Base-by-base conservation (phyloP, 2,888 invertebrate species). In the Leucozona laternaria region DNA sequence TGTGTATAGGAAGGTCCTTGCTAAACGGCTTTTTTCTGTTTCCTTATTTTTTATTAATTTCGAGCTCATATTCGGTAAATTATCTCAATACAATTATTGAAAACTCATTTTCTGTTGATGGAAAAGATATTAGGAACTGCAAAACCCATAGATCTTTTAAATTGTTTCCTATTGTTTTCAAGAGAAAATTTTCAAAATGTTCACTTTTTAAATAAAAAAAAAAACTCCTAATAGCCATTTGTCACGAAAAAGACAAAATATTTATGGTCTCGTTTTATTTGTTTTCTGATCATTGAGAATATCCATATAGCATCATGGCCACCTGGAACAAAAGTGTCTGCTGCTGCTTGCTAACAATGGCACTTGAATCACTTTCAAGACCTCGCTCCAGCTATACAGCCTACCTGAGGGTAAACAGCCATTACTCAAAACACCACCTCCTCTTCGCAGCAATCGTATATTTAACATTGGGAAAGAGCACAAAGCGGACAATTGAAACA, bases 401-500 rank as follows among this genome's bases (percentile, higher is more conserved):
- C 43, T 62, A 45, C 13, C 8, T 15, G 20, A 64, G 13, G 28
- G 45, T 28, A 64, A 64, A 31, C 28, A 64, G 28, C 64, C 45
- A 64, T 66, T 66, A 66, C 25, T 66, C 66, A 68, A 37, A 79
- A 64, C 31, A 53, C 15, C 34, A 40, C 28, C 17, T 40, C 45
- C 50, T 25, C 31, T 31, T 25, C 34, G n/a, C n/a, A n/a, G 31
- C 45, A 48, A 45, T 45, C 45, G 55, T 53, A 62, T 64, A 71
- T 70, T 78, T 17, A 70, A 71, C 71, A 55, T 45, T 34, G 48
- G 17, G 43, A 17, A 40, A 25, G 57, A 25, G 57, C 50, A 45
- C 43, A 71, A 37, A 68, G 53, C 58, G 66, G 77, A 84, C 80
- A 73, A 77, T 77, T 77, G 79, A 77, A 80, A 57, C 77, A 77